Evolutionary conservation across 2,113 vertebrate species (phyloP).

Genomic region (Donacobius atricapilla): DNA sequence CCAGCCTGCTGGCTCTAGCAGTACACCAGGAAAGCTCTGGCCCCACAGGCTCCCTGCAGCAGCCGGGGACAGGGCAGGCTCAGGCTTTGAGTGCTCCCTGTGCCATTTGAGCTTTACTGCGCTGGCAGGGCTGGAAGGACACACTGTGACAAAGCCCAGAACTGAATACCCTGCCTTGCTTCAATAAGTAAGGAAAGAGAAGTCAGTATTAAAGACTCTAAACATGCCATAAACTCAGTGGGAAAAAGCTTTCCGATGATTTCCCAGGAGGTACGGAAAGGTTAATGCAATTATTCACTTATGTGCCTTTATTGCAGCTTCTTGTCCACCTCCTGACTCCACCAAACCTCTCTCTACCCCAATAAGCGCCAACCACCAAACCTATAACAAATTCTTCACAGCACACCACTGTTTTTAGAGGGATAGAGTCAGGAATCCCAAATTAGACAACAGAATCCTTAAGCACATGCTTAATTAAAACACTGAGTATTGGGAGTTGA

Average conservation of each 20-base stretch:
- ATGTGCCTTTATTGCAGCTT: not conserved
- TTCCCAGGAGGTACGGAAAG: not conserved
- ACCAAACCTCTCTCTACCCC: not conserved
- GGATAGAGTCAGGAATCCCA: not conserved
- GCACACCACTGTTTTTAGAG: not conserved
- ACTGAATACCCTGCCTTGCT: not conserved
- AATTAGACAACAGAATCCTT: not conserved
- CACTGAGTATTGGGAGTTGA: not conserved
- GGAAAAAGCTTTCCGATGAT: not conserved
- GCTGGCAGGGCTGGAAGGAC: not conserved
- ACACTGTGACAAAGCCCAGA: not conserved
- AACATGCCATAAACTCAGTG: not conserved
- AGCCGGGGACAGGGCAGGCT: not conserved
- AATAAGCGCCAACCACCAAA: not conserved
- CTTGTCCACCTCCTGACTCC: fast-evolving
- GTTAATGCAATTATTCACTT: slow-evolving; percentile 34
- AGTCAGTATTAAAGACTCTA: not conserved
- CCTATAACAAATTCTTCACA: not conserved
- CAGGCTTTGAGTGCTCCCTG: fast-evolving
- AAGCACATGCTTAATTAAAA: not conserved
- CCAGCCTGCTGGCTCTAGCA: not conserved
- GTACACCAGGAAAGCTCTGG: not conserved
- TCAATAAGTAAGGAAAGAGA: not conserved
- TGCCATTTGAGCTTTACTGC: not conserved
- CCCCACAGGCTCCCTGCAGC: not conserved